Evolutionary conservation across 2,113 vertebrate species (phyloP).

Genomic region (Pagrus major): DNA sequence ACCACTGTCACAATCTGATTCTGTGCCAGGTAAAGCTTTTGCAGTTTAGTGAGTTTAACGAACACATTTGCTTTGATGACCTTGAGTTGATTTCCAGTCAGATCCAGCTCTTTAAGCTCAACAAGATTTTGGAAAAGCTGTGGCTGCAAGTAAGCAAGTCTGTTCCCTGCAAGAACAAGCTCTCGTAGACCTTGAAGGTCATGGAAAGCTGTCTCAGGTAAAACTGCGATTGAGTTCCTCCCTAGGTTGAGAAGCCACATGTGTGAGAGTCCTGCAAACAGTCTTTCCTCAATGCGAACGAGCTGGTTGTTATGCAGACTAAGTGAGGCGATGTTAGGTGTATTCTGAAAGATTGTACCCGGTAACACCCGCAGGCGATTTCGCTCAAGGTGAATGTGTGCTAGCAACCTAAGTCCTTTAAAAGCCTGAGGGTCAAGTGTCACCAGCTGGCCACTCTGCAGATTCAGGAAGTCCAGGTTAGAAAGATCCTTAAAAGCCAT

Average conservation of each 20-base stretch:
- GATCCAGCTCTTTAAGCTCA: conserved; percentile 93
- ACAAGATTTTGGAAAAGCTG: conserved; percentile 90
- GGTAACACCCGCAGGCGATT: conserved; percentile 88
- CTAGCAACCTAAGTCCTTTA: conserved; percentile 86
- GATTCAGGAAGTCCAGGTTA: conserved; percentile 90
- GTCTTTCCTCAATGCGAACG: conserved; percentile 88
- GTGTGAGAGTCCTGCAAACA: conserved; percentile 90
- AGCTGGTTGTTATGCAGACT: conserved; percentile 93
- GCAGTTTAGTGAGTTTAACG: conserved; percentile 89
- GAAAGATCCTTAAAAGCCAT: conserved; percentile 88
- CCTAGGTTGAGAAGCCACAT: conserved; percentile 96
- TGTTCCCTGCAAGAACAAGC: conserved; percentile 93
- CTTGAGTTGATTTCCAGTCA: conserved; percentile 90
- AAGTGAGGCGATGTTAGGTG: conserved; percentile 89
- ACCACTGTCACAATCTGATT: conserved; percentile 91
- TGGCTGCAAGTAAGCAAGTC: conserved; percentile 93
- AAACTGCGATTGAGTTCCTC: conserved; percentile 92
- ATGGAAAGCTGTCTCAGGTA: conserved; percentile 90
- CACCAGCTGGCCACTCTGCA: conserved; percentile 88
- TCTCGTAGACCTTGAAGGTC: conserved; percentile 90
- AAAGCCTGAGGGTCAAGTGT: conserved; percentile 89
- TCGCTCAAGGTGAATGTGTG: conserved; percentile 91
- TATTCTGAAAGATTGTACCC: conserved; percentile 87
- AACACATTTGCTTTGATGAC: conserved; percentile 93
- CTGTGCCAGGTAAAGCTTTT: conserved; percentile 94